phyloP scores from a whole-genome alignment of 1,140 invertebrate genomes.

The Drosophila pectinifera region DNA sequence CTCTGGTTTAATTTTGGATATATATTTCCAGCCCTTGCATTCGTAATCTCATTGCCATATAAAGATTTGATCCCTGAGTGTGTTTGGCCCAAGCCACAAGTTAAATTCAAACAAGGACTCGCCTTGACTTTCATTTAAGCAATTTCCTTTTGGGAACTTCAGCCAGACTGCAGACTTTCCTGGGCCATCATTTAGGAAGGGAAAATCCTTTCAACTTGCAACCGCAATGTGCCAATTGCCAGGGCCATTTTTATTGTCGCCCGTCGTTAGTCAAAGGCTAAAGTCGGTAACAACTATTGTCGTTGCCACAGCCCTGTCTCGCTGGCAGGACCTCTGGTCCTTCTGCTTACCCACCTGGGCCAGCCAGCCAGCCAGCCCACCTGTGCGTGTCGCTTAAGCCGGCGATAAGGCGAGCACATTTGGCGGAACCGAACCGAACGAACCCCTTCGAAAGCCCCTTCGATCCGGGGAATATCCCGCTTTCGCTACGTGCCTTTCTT shows the following conservation, averaged over 20 bases:
- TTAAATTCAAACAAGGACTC: background rate
- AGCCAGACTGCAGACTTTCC: background rate
- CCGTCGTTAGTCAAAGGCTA: slow-evolving; percentile 70
- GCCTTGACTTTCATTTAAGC: slow-evolving; percentile 21
- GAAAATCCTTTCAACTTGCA: slow-evolving; percentile 74
- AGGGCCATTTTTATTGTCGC: slow-evolving; percentile 72
- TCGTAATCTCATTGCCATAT: too few species aligned
- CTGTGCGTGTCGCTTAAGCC: slow-evolving; percentile 78
- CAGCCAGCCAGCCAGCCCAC: slow-evolving; percentile 14
- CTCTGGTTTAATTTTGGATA: background rate
- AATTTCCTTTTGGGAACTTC: background rate
- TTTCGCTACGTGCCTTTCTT: slow-evolving; percentile 67
- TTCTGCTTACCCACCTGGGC: background rate
- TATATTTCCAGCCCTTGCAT: background rate
- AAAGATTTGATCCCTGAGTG: background rate
- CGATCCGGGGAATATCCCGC: slow-evolving; percentile 5
- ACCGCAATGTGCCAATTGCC: slow-evolving; percentile 80
- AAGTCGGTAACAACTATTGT: slow-evolving; percentile 69
- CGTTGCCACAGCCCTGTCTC: slow-evolving; percentile 55
- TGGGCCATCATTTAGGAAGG: slow-evolving; percentile 63
- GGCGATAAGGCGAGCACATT: slow-evolving; percentile 80
- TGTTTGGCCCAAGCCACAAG: background rate
- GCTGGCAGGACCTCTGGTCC: slow-evolving; percentile 9
- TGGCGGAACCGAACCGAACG: slow-evolving; percentile 28
- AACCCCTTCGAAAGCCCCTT: slow-evolving; percentile 24